Evolutionary conservation across 2,797 vertebrate species (phyloP).

Genomic region (Pangasius macronema): DNA sequence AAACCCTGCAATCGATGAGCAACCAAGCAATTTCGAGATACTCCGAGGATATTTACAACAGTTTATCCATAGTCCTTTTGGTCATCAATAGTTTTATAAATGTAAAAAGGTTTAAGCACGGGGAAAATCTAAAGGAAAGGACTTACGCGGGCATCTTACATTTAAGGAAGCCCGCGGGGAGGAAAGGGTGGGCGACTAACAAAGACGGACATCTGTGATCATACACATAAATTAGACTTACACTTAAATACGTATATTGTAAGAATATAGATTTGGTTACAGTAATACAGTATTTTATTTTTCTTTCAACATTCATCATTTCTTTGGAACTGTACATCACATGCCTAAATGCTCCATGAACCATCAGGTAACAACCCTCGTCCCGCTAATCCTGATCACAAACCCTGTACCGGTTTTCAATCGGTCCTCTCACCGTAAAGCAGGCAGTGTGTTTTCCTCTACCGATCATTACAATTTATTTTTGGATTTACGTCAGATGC

Average conservation of each 20-base stretch:
- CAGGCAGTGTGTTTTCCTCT: constrained; percentile 39
- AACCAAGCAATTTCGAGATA: constrained; percentile 40
- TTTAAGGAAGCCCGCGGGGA: not conserved
- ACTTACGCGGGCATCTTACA: not conserved
- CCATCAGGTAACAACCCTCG: constrained; percentile 28
- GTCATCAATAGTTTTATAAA: constrained; percentile 48
- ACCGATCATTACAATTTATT: constrained; percentile 11
- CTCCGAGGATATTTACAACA: constrained; percentile 51
- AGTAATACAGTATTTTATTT: constrained; percentile 57
- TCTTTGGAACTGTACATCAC: constrained; percentile 59
- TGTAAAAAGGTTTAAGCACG: constrained; percentile 27
- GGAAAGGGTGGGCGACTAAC: not conserved
- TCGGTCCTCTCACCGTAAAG: constrained; percentile 35
- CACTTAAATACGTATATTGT: constrained; percentile 57
- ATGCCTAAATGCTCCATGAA: constrained; percentile 35
- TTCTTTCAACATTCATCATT: constrained; percentile 58
- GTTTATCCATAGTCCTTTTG: constrained; percentile 47
- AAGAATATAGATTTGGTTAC: constrained; percentile 62
- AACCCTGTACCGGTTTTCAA: constrained; percentile 23
- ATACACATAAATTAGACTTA: constrained; percentile 59
- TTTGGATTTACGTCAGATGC: not conserved
- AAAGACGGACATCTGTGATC: constrained; percentile 27
- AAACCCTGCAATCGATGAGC: constrained; percentile 44
- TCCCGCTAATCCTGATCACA: constrained; percentile 26
- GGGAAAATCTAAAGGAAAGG: constrained; percentile 22